These are phyloP conservation scores for Scortum barcoo DNA, from an alignment of 2,113 vertebrate genomes.

Conservation along the genomic window DNA sequence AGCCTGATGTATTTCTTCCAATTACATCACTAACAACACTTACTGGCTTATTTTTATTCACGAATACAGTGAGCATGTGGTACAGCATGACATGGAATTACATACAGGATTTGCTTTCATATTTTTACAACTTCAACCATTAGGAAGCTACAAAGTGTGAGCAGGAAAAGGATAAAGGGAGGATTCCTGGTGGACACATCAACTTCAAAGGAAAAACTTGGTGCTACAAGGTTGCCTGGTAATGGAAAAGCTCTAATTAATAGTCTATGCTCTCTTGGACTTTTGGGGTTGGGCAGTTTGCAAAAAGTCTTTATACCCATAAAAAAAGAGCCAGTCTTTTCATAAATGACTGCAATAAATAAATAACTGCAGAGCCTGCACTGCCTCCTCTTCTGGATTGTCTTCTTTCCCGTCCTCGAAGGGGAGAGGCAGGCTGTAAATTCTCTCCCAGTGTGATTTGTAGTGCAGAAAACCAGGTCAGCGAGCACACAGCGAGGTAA, in stretches of 20 bases:
- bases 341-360: conserved; percentile 24
- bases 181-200: background rate
- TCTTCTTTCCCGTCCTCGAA: background rate
- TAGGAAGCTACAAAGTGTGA: background rate
- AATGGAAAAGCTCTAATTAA: background rate
- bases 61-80: background rate
- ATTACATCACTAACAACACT: background rate
- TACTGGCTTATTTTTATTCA: conserved; percentile 1
- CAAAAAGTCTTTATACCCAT: too few species aligned
- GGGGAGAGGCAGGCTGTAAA: background rate
- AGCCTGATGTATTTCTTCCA: background rate
- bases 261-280: background rate
- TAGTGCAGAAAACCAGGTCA: conserved; percentile 63
- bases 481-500: conserved; percentile 47
- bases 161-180: background rate
- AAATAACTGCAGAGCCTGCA: background rate
- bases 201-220: background rate
- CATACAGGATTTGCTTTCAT: background rate
- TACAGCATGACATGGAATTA: background rate
- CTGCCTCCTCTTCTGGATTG: background rate
- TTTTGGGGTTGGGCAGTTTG: background rate
- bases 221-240: background rate
- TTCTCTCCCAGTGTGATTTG: conserved; percentile 13
- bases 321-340: conserved; percentile 1
- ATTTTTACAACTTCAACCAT: background rate